These are phyloP conservation scores for Acanthopagrus latus DNA, from an alignment of 2,797 vertebrate species.

Conservation along the genomic window DNA sequence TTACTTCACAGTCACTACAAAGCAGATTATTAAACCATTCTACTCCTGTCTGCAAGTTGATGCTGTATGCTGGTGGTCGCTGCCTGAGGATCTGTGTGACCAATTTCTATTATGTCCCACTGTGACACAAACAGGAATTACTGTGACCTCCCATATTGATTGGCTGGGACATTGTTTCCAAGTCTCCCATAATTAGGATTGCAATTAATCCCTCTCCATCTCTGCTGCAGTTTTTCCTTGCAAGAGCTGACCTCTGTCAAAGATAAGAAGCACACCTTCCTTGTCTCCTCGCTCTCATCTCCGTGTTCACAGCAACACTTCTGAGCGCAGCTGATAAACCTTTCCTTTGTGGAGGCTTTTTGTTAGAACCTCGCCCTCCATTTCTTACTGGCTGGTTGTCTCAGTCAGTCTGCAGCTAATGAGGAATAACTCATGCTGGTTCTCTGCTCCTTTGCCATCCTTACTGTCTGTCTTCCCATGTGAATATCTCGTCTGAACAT, in stretches of 20 bases:
- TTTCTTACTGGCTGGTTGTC: constrained; percentile 54
- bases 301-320: constrained; percentile 46
- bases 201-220: constrained; percentile 80
- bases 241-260: constrained; percentile 78
- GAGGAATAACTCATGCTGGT: constrained; percentile 46
- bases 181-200: constrained; percentile 79
- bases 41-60: constrained; percentile 59
- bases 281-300: constrained; percentile 57
- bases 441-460: constrained; percentile 29
- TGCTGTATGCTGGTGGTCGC: constrained; percentile 46
- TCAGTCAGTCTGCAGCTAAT: constrained; percentile 65
- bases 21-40: constrained; percentile 69
- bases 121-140: constrained; percentile 72
- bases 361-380: constrained; percentile 49
- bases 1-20: constrained; percentile 53
- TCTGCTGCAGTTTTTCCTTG: constrained; percentile 72
- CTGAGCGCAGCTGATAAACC: constrained; percentile 75
- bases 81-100: constrained; percentile 49
- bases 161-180: constrained; percentile 77
- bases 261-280: constrained; percentile 81
- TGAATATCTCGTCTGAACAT: constrained; percentile 42
- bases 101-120: constrained; percentile 71
- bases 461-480: constrained; percentile 5
- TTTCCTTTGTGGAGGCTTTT: constrained; percentile 67
- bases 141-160: constrained; percentile 80